Evolutionary conservation across 2,797 vertebrate species (phyloP).

Genomic region (Alfaro cultratus): DNA sequence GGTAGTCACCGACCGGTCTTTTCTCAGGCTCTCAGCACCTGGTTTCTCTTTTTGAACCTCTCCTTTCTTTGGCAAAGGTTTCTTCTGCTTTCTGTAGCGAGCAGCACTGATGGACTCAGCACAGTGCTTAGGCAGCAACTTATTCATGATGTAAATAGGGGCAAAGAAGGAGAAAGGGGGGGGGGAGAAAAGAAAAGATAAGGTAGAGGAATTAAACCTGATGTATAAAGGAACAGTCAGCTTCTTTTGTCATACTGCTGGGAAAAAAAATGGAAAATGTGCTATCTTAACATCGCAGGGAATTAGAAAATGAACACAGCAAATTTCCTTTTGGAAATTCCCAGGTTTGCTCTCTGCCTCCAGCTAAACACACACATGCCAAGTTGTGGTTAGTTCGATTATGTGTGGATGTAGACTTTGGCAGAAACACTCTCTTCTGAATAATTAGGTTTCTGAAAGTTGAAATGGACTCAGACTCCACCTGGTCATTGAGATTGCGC

Average conservation of each 20-base stretch:
- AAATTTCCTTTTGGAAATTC: conserved; percentile 37
- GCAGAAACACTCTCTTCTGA: conserved; percentile 21
- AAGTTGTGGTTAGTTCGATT: conserved; percentile 33
- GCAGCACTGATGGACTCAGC: conserved; percentile 89
- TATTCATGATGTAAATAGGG: conserved; percentile 28
- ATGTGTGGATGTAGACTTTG: conserved; percentile 41
- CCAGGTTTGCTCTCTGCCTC: conserved; percentile 28
- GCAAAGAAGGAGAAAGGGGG: not conserved
- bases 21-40: conserved; percentile 90
- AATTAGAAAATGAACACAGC: conserved; percentile 33
- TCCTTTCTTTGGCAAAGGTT: conserved; percentile 81
- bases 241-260: conserved; percentile 21
- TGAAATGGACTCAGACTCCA: conserved; percentile 50
- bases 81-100: conserved; percentile 87
- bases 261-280: conserved; percentile 20
- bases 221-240: conserved; percentile 26
- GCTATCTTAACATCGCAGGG: conserved; percentile 32
- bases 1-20: conserved; percentile 86
- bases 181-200: conserved; percentile 3
- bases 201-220: conserved; percentile 5
- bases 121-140: conserved; percentile 92
- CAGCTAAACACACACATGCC: conserved; percentile 15
- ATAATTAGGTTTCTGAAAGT: conserved; percentile 27
- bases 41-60: conserved; percentile 89
- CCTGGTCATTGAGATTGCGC: conserved; percentile 89